A percentile compares a stretch with the other conserved stretches of the same genome.
Conservation (phyloP, 1,140 invertebrate species). For the Battus philenor region DNA sequence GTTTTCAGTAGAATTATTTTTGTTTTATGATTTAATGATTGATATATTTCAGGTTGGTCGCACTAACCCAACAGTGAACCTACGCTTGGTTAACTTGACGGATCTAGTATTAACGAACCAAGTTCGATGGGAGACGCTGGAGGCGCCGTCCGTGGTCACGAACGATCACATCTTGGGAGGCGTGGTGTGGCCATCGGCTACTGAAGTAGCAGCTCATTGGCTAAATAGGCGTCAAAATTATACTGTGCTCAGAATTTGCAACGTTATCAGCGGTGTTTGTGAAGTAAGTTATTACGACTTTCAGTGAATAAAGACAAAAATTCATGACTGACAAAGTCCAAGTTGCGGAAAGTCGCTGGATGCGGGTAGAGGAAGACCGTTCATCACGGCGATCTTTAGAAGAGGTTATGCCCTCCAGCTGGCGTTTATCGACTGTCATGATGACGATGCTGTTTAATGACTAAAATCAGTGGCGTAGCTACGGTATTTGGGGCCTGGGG, state of each 20-base stretch:
- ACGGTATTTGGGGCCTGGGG: no score
- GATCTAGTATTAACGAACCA: constrained; percentile 24
- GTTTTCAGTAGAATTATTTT: no score
- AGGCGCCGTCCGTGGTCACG: constrained; percentile 66
- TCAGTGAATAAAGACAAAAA: no score
- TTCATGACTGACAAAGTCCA: no score
- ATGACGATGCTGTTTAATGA: no score
- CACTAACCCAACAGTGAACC: constrained; percentile 58
- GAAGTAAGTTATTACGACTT: constrained; percentile 36
- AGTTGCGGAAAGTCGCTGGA: no score
- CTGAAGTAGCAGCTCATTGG: constrained; percentile 86
- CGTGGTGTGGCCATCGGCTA: constrained; percentile 86
- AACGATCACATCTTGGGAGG: constrained; percentile 77
- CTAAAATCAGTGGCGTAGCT: no score
- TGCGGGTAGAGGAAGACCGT: no score
- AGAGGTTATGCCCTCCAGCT: no score
- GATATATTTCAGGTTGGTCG: constrained; percentile 69
- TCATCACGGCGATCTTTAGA: no score
- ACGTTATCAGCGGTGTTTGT: constrained; percentile 37
- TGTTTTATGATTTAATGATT: no score
- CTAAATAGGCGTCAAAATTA: constrained; percentile 92
- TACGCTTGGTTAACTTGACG: constrained; percentile 56
- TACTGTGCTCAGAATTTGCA: constrained; percentile 61
- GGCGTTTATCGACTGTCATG: no score
- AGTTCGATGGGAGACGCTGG: constrained; percentile 35